Conservation (phyloP, 2,888 invertebrate genomes). For the Athetis lepigone region DNA sequence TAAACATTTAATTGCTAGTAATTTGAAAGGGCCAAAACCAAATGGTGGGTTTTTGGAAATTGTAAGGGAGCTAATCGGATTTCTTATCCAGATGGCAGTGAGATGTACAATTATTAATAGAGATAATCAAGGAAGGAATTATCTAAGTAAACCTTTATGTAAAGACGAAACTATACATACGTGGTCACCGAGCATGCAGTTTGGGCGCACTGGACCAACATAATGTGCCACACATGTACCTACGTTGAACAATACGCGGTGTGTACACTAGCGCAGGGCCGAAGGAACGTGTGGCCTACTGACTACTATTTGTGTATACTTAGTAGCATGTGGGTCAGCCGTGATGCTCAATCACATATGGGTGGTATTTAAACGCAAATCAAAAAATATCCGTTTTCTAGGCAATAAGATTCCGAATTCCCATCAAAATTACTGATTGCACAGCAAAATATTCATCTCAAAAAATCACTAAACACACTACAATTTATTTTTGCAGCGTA, state of each 20-base stretch:
- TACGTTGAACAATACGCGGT: conserved; percentile 36
- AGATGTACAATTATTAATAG: not conserved
- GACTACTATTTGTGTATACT: conserved; percentile 4
- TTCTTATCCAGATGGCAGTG: not conserved
- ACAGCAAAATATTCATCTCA: too few relatives aligned
- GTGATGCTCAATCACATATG: not conserved
- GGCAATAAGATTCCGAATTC: too few relatives aligned
- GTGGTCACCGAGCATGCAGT: conserved; percentile 53
- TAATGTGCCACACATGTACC: conserved; percentile 22
- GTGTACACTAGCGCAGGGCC: conserved; percentile 9
- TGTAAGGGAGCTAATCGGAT: not conserved
- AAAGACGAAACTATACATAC: too few relatives aligned
- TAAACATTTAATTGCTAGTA: too few relatives aligned
- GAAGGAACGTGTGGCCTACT: conserved; percentile 15
- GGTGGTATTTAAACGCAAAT: too few relatives aligned
- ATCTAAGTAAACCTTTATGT: too few relatives aligned
- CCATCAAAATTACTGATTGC: too few relatives aligned
- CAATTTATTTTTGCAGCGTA: too few relatives aligned
- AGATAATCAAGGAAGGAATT: not conserved
- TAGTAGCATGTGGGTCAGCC: not conserved
- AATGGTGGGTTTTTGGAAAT: not conserved
- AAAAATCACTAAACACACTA: too few relatives aligned
- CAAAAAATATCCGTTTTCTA: too few relatives aligned
- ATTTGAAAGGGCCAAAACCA: not conserved
- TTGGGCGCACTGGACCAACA: conserved; percentile 40